phyloP scores from a whole-genome alignment of 2,797 vertebrate species.

The Lates japonicus region DNA sequence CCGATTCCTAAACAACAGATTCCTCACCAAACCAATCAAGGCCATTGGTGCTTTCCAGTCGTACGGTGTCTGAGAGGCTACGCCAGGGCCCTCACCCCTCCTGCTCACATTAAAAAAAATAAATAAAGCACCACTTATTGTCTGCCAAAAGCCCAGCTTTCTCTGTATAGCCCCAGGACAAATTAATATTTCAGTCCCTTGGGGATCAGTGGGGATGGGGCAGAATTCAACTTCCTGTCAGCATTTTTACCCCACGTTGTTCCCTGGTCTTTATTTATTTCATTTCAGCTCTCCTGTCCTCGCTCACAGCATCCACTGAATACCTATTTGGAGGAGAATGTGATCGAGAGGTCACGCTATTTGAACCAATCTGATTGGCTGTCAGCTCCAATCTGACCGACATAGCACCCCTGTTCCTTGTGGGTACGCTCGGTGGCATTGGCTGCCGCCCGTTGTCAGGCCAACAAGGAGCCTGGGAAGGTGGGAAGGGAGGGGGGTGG shows the following conservation, averaged over 20 bases:
- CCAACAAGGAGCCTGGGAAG: slow-evolving; percentile 89
- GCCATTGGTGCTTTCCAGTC: slow-evolving; percentile 66
- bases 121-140: slow-evolving; percentile 89
- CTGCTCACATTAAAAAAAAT: slow-evolving; percentile 76
- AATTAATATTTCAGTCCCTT: slow-evolving; percentile 98
- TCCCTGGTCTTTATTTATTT: slow-evolving; percentile 72
- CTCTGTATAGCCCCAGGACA: slow-evolving; percentile 90
- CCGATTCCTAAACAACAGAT: slow-evolving; percentile 75
- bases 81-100: slow-evolving; percentile 67
- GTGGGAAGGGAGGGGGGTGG: slow-evolving; percentile 85
- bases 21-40: slow-evolving; percentile 76
- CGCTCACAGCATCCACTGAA: slow-evolving; percentile 72
- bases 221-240: slow-evolving; percentile 89
- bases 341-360: slow-evolving; percentile 86
- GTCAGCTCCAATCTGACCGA: slow-evolving; percentile 91
- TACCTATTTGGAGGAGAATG: slow-evolving; percentile 84
- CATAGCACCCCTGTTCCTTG: slow-evolving; percentile 86
- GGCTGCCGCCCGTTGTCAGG: slow-evolving; percentile 87
- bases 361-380: slow-evolving; percentile 92
- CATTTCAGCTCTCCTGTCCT: slow-evolving; percentile 64
- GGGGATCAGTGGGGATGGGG: slow-evolving; percentile 84
- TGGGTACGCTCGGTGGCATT: slow-evolving; percentile 89
- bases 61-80: slow-evolving; percentile 72
- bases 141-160: slow-evolving; percentile 87
- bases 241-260: slow-evolving; percentile 79